Conservation (phyloP, 2,797 vertebrate genomes). For the Xiphorhynchus erythropygius region DNA sequence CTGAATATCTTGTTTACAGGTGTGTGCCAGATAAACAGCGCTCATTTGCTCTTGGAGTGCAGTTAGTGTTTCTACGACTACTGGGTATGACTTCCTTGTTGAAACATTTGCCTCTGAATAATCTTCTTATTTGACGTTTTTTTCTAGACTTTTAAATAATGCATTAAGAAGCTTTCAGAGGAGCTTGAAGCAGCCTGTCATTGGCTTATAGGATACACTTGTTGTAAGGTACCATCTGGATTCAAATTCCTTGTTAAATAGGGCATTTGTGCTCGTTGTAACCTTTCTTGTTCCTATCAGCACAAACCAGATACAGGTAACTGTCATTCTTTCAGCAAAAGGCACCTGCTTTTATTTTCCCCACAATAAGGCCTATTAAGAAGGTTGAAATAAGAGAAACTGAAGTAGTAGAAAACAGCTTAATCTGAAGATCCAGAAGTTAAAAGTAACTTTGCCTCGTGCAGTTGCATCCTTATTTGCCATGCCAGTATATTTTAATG, state of each 20-base stretch:
- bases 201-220: not conserved
- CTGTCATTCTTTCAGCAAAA: not conserved
- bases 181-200: not conserved
- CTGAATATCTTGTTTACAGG: slow-evolving; percentile 57
- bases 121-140: not conserved
- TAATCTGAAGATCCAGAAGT: not conserved
- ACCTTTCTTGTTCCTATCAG: not conserved
- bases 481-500: not conserved
- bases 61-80: slow-evolving; percentile 77
- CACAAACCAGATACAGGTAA: not conserved
- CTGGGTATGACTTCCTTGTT: slow-evolving; percentile 72
- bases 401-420: not conserved
- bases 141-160: not conserved
- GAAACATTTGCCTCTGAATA: not conserved
- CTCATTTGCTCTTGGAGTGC: slow-evolving; percentile 80
- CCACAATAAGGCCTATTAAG: not conserved
- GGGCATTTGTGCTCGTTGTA: not conserved
- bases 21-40: slow-evolving; percentile 80
- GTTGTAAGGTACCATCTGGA: not conserved
- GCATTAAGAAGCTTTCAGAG: not conserved
- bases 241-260: not conserved
- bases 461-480: not conserved
- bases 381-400: not conserved
- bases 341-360: not conserved
- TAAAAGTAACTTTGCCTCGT: not conserved